phyloP scores from a whole-genome alignment of 2,888 invertebrate genomes.

The Adelphocoris suturalis region DNA sequence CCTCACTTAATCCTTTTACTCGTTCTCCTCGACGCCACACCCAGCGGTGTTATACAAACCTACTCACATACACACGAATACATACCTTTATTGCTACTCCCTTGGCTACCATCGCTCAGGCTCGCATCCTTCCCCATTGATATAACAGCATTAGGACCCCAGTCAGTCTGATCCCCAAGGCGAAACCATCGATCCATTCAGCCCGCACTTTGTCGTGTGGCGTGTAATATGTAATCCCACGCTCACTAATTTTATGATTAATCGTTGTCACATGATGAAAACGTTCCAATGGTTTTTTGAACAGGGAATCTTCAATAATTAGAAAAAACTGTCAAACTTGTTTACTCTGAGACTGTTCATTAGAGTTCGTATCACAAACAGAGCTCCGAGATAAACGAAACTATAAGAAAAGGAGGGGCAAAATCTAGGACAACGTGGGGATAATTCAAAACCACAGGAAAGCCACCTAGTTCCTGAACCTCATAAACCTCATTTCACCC shows the following conservation, averaged over 20 bases:
- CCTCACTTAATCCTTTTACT: not conserved
- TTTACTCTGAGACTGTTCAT: not conserved
- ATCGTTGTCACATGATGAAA: not conserved
- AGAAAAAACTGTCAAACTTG: conserved; percentile 14
- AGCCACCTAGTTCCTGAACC: not conserved
- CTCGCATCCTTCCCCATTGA: not conserved
- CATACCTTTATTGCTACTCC: not conserved
- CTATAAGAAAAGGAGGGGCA: not conserved
- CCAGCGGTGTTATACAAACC: not conserved
- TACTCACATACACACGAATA: not conserved
- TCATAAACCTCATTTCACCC: not conserved
- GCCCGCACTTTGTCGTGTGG: not conserved
- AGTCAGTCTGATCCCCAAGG: not conserved
- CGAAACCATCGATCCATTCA: not conserved
- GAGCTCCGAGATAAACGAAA: conserved; percentile 2
- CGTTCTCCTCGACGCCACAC: not conserved
- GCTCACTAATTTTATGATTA: not conserved
- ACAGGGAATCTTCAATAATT: not conserved
- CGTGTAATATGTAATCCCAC: not conserved
- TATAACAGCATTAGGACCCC: not conserved
- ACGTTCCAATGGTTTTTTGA: not conserved
- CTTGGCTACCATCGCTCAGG: not conserved
- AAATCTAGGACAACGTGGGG: not conserved
- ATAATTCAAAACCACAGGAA: not conserved
- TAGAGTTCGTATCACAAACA: conserved; percentile 25